These are phyloP conservation scores for Zygothrica quintamaculata DNA, from an alignment of 2,888 invertebrate genomes.

Conservation along the genomic window DNA sequence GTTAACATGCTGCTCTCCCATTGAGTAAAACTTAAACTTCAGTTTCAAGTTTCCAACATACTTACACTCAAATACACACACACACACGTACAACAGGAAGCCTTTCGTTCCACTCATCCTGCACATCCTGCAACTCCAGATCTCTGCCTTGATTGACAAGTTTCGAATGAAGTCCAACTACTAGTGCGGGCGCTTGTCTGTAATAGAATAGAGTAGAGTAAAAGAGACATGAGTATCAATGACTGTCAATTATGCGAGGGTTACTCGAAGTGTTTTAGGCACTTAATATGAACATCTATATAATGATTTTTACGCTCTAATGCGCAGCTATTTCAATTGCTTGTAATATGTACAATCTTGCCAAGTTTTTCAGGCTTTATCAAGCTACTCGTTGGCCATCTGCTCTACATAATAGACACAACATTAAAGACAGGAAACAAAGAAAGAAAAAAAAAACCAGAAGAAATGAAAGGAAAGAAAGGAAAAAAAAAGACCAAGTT, in stretches of 20 bases:
- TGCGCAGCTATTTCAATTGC: background rate
- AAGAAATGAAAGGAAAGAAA: background rate
- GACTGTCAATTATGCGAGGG: conserved; percentile 29
- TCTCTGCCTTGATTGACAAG: conserved; percentile 61
- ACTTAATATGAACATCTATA: no score
- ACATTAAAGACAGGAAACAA: conserved; percentile 52
- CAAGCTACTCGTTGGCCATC: conserved; percentile 20
- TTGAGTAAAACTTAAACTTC: conserved; percentile 33
- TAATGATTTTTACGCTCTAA: conserved; percentile 7
- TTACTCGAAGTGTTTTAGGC: background rate
- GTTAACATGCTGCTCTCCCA: conserved; percentile 18
- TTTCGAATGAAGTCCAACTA: conserved; percentile 23
- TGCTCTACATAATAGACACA: conserved; percentile 47
- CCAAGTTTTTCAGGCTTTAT: conserved; percentile 5
- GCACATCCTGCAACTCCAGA: conserved; percentile 52
- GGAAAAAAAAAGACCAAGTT: conserved; percentile 15
- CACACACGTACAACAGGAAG: conserved; percentile 52
- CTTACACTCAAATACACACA: no score
- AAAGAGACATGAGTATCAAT: conserved; percentile 56
- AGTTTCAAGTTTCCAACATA: conserved; percentile 37
- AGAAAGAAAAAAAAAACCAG: conserved; percentile 1
- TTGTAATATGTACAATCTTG: no score
- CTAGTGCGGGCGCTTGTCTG: conserved; percentile 22
- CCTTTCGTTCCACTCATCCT: no score
- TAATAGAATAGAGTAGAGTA: conserved; percentile 35